These are phyloP conservation scores for Babylonia areolata DNA, from an alignment of 1,140 invertebrate genomes.

Conservation along the genomic window DNA sequence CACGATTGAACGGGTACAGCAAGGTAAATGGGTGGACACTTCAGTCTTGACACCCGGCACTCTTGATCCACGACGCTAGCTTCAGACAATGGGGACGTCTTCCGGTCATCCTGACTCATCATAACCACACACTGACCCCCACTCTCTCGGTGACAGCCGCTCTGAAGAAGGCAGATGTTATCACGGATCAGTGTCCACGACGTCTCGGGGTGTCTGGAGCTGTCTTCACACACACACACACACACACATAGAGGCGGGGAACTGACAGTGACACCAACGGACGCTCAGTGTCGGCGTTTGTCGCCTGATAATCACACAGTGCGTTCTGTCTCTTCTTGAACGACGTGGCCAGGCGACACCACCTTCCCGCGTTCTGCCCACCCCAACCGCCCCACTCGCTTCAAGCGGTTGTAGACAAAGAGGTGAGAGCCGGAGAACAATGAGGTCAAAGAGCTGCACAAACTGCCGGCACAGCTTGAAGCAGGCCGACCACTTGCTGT, in stretches of 20 bases:
- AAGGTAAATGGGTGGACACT: background rate
- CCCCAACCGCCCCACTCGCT: no score
- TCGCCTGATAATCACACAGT: background rate
- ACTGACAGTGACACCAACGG: background rate
- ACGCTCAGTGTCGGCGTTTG: background rate
- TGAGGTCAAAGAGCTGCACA: background rate
- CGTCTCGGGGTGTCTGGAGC: background rate
- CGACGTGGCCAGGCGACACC: no score
- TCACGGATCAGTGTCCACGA: background rate
- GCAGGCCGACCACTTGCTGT: background rate
- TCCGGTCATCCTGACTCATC: background rate
- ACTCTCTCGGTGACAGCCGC: background rate
- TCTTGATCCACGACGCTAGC: background rate
- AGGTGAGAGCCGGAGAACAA: background rate
- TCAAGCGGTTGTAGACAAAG: conserved; percentile 4
- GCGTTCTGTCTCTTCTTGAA: background rate
- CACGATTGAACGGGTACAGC: background rate
- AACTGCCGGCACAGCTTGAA: background rate
- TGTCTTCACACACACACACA: background rate
- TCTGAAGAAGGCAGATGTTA: background rate
- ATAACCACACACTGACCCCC: background rate
- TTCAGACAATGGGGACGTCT: background rate
- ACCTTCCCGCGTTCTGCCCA: background rate
- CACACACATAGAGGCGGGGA: no score
- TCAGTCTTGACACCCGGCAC: background rate